A percentile compares a stretch with the other conserved stretches of the same genome.
These are phyloP conservation scores for Charaxes varanes DNA, from an alignment of 1,140 invertebrate species.

Conservation along the genomic window DNA sequence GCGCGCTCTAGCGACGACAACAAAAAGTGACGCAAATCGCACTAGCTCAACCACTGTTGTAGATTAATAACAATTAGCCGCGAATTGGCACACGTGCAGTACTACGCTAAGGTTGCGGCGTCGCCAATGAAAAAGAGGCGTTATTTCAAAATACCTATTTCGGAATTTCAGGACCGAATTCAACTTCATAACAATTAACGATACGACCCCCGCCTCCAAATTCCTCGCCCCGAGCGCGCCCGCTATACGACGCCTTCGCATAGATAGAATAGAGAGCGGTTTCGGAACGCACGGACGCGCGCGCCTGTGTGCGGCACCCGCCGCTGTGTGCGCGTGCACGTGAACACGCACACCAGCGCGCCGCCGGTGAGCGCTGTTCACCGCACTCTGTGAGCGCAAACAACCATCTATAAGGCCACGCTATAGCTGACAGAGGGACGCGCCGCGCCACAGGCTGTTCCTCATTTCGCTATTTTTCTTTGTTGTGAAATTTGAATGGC, in stretches of 20 bases:
- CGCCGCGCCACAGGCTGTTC: slow-evolving; percentile 45
- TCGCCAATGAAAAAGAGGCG: slow-evolving; percentile 54
- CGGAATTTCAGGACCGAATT: slow-evolving; percentile 72
- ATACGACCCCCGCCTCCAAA: slow-evolving; percentile 73
- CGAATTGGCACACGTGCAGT: slow-evolving; percentile 24
- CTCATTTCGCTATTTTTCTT: slow-evolving; percentile 18
- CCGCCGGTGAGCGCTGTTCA: slow-evolving; percentile 71
- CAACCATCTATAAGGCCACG: slow-evolving; percentile 74
- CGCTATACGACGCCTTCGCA: slow-evolving; percentile 72
- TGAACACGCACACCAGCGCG: slow-evolving; percentile 53
- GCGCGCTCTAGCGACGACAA: slow-evolving; percentile 3
- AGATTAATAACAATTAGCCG: slow-evolving; percentile 36
- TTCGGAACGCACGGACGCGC: slow-evolving; percentile 67
- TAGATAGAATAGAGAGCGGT: slow-evolving; percentile 74
- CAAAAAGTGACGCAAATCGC: slow-evolving; percentile 2
- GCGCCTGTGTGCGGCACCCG: slow-evolving; percentile 33
- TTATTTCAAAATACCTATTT: slow-evolving; percentile 72
- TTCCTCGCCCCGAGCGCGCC: slow-evolving; percentile 70
- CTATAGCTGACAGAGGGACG: slow-evolving; percentile 70
- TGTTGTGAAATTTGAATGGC: background rate
- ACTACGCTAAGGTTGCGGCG: slow-evolving; percentile 22
- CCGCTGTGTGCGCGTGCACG: slow-evolving; percentile 39
- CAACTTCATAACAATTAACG: slow-evolving; percentile 74
- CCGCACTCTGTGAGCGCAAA: slow-evolving; percentile 74
- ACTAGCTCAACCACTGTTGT: slow-evolving; percentile 16